These are phyloP conservation scores for Stramonita haemastoma DNA, from an alignment of 2,888 invertebrate genomes.

Conservation along the genomic window DNA sequence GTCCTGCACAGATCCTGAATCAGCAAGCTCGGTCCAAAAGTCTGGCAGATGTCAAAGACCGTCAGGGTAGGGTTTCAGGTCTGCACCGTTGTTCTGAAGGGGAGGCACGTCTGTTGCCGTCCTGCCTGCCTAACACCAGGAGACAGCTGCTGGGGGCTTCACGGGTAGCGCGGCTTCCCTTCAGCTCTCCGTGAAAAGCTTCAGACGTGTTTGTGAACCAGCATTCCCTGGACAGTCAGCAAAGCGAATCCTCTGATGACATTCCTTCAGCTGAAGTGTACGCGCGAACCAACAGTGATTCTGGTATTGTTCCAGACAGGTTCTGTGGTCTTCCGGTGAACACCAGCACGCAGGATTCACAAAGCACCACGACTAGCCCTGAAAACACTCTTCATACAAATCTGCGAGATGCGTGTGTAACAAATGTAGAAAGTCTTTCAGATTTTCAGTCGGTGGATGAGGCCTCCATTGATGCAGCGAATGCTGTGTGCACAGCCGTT, in stretches of 20 bases:
- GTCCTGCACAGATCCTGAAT: not conserved
- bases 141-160: not conserved
- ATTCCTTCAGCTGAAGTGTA: not conserved
- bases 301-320: conserved; percentile 12
- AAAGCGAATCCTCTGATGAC: not conserved
- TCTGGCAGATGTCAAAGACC: not conserved
- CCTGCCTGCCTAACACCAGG: not conserved
- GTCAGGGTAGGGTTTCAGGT: not conserved
- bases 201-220: not conserved
- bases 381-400: not conserved
- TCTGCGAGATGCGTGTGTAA: not conserved
- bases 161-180: not conserved
- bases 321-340: not conserved
- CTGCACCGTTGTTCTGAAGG: not conserved
- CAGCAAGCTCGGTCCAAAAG: not conserved
- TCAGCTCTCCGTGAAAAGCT: not conserved
- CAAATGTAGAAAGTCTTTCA: not conserved
- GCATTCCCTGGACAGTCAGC: not conserved
- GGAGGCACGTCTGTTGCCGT: not conserved
- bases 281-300: conserved; percentile 9
- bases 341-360: not conserved
- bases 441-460: not conserved
- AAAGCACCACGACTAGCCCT: not conserved
- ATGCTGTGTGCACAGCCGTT: too few species aligned
- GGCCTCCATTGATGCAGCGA: too few species aligned